These are phyloP conservation scores for Drosophila meridiana DNA, from an alignment of 2,888 invertebrate species.

Conservation along the genomic window DNA sequence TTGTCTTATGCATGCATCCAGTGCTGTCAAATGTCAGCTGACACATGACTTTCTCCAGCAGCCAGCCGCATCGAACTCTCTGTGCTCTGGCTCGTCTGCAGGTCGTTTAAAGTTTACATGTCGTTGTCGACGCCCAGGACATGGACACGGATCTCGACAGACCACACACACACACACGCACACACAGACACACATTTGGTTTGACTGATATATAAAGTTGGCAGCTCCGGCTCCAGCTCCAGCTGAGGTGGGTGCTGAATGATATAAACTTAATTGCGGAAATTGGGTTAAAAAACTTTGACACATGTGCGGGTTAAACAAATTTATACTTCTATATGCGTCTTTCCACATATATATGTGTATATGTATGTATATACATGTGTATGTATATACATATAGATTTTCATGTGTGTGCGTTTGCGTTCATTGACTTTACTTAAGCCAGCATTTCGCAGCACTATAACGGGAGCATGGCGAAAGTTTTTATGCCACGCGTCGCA, in stretches of 20 bases:
- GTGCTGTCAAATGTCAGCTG: conserved; percentile 59
- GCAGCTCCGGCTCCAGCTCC: conserved; percentile 38
- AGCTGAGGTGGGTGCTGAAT: conserved; percentile 62
- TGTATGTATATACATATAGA: conserved; percentile 7
- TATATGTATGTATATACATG: conserved; percentile 4
- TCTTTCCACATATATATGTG: background rate
- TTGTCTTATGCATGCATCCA: conserved; percentile 45
- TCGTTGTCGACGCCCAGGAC: conserved; percentile 52
- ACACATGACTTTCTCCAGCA: conserved; percentile 33
- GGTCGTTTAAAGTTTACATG: conserved; percentile 58
- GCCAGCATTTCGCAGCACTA: conserved; percentile 43
- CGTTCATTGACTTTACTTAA: conserved; percentile 77
- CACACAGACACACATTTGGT: conserved; percentile 17
- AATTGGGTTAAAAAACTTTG: conserved; percentile 81
- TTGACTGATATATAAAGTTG: conserved; percentile 54
- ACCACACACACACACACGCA: conserved; percentile 15
- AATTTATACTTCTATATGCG: conserved; percentile 57
- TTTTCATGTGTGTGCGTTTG: conserved; percentile 39
- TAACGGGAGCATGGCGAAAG: conserved; percentile 66
- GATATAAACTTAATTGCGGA: conserved; percentile 82
- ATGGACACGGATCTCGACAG: conserved; percentile 36
- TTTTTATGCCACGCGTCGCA: conserved; percentile 66
- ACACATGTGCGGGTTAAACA: conserved; percentile 79
- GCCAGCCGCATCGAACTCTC: conserved; percentile 36
- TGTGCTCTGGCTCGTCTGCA: conserved; percentile 27